Conservation (phyloP, 2,888 invertebrate species). For the Lasioglossum villosulum region DNA sequence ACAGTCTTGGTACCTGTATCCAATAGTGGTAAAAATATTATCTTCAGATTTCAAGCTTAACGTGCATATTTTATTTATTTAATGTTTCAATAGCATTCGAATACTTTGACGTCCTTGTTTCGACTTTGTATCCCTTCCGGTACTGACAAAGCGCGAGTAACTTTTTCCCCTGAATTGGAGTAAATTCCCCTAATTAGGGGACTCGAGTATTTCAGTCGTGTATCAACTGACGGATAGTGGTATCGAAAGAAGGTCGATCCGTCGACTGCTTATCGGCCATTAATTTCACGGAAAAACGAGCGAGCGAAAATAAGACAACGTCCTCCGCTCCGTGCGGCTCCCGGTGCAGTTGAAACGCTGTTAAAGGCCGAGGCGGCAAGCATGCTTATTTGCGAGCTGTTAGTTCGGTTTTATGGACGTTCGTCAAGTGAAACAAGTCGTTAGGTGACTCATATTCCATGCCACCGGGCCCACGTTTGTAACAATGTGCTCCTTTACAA, state of each 20-base stretch:
- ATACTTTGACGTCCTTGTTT: too few relatives aligned
- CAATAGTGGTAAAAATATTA: too few relatives aligned
- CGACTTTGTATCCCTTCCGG: too few relatives aligned
- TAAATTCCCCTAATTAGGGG: too few relatives aligned
- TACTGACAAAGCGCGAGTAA: too few relatives aligned
- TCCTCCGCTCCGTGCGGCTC: neutral
- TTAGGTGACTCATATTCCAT: slow-evolving; percentile 53
- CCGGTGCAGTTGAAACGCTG: slow-evolving; percentile 14
- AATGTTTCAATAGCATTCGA: too few relatives aligned
- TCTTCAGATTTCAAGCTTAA: too few relatives aligned
- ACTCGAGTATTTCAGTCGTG: too few relatives aligned
- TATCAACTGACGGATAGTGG: neutral
- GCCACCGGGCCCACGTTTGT: slow-evolving; percentile 40
- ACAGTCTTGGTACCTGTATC: too few relatives aligned
- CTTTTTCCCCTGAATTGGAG: too few relatives aligned
- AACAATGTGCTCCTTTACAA: slow-evolving; percentile 38
- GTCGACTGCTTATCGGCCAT: slow-evolving; percentile 1
- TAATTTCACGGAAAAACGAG: neutral
- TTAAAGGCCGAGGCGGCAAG: slow-evolving; percentile 27
- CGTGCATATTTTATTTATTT: too few relatives aligned
- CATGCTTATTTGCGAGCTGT: slow-evolving; percentile 51
- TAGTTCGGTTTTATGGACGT: slow-evolving; percentile 56
- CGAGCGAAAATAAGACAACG: slow-evolving; percentile 28
- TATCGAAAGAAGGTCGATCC: neutral
- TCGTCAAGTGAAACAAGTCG: slow-evolving; percentile 58